These are phyloP conservation scores for Corapipo altera DNA, from an alignment of 2,113 vertebrate species.

Conservation along the genomic window DNA sequence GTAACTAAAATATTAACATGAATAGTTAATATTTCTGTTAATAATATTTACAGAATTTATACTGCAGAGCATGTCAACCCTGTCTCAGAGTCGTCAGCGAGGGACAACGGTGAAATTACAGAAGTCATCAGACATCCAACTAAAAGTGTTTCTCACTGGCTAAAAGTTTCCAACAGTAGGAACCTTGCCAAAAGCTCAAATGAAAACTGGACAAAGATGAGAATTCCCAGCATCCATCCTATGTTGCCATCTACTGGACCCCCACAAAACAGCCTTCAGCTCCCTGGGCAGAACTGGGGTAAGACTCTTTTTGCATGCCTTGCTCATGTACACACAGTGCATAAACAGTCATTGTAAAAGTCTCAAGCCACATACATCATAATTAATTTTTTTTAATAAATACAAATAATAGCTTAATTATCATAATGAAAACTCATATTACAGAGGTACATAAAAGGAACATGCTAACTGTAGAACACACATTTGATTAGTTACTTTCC, in stretches of 20 bases:
- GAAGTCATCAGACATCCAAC: neutral
- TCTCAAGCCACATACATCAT: neutral
- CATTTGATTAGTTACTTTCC: neutral
- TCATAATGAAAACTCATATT: neutral
- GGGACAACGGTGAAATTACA: neutral
- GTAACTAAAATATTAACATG: neutral
- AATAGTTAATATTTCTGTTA: neutral
- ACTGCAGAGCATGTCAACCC: neutral
- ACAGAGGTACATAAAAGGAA: neutral
- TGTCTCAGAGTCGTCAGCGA: neutral
- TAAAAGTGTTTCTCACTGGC: neutral
- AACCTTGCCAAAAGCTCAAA: neutral
- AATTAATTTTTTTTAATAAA: neutral
- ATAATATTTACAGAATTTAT: neutral
- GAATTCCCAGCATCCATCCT: neutral
- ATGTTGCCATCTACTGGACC: neutral
- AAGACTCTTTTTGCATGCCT: neutral
- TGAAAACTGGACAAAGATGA: neutral
- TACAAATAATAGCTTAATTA: neutral
- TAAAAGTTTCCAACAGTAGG: neutral
- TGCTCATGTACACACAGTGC: neutral
- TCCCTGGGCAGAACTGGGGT: neutral
- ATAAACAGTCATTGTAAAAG: neutral
- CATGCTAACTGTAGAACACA: neutral
- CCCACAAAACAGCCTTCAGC: neutral